These are phyloP conservation scores for Latrodectus hesperus DNA, from an alignment of 2,888 invertebrate genomes.

Conservation along the genomic window DNA sequence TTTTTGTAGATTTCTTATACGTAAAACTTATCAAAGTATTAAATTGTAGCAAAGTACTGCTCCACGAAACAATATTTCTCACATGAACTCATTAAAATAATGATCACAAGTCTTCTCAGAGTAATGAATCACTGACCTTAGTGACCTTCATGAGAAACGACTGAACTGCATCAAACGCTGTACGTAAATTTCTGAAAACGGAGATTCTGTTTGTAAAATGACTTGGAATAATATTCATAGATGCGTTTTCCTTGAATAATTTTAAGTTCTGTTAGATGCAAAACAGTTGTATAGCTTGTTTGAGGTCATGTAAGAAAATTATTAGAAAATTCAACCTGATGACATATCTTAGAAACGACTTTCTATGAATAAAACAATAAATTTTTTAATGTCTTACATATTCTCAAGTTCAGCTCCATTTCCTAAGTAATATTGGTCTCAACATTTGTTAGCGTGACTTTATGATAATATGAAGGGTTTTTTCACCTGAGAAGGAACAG, in stretches of 20 bases:
- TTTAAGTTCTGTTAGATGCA: conserved; percentile 44
- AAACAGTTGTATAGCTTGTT: conserved; percentile 28
- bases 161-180: not conserved
- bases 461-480: no score
- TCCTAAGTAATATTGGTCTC: not conserved
- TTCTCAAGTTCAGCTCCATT: conserved; percentile 1
- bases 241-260: conserved; percentile 42
- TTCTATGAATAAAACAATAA: not conserved
- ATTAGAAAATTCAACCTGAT: conserved; percentile 14
- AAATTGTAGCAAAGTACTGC: no score
- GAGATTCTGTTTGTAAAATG: not conserved
- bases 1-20: no score
- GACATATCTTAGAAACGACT: not conserved
- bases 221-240: conserved; percentile 31
- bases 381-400: not conserved
- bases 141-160: conserved; percentile 9
- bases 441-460: no score
- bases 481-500: no score
- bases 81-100: no score
- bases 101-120: not conserved
- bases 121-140: conserved; percentile 18
- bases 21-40: no score
- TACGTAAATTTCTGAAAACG: not conserved
- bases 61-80: no score
- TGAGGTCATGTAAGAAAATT: conserved; percentile 13